A percentile compares a stretch with the other conserved stretches of the same genome.
These are phyloP conservation scores for Lithodes maja DNA, from an alignment of 2,888 invertebrate species.

Conservation along the genomic window DNA sequence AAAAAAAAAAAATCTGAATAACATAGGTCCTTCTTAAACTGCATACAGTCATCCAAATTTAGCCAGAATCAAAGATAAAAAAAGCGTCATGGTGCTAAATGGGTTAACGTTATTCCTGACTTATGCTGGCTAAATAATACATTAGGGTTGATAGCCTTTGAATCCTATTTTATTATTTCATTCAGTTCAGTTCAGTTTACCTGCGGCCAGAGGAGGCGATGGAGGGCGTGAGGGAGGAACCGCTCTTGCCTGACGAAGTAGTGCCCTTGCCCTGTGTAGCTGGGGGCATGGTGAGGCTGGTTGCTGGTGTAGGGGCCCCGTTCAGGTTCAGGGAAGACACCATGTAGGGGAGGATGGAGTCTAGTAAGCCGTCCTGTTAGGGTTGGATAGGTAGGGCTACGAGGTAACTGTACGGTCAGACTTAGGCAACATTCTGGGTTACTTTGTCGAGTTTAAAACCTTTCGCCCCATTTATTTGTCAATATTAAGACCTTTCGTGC, in stretches of 20 bases:
- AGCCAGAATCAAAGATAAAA: no score
- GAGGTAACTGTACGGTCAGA: not conserved
- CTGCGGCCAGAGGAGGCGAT: not conserved
- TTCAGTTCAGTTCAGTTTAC: no score
- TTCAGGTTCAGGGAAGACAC: conserved; percentile 64
- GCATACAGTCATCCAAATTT: no score
- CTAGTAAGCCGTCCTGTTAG: conserved; percentile 66
- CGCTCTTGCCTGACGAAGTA: not conserved
- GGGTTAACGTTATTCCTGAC: no score
- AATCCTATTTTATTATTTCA: no score
- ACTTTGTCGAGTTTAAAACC: not conserved
- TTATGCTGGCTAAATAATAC: no score
- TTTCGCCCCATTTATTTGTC: not conserved
- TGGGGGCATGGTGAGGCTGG: not conserved
- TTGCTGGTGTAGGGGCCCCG: conserved; percentile 46
- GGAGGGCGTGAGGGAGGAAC: not conserved
- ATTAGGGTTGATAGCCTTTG: no score
- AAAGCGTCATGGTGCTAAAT: no score
- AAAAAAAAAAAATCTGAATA: no score
- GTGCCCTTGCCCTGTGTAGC: not conserved
- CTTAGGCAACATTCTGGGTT: not conserved
- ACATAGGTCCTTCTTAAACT: no score
- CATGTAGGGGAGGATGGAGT: conserved; percentile 70
- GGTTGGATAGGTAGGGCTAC: not conserved
- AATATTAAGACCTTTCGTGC: no score